A percentile compares a stretch with the other conserved stretches of the same genome.
These are phyloP conservation scores for Aproaerema taeniolella DNA, from an alignment of 2,888 invertebrate species.

Conservation along the genomic window DNA sequence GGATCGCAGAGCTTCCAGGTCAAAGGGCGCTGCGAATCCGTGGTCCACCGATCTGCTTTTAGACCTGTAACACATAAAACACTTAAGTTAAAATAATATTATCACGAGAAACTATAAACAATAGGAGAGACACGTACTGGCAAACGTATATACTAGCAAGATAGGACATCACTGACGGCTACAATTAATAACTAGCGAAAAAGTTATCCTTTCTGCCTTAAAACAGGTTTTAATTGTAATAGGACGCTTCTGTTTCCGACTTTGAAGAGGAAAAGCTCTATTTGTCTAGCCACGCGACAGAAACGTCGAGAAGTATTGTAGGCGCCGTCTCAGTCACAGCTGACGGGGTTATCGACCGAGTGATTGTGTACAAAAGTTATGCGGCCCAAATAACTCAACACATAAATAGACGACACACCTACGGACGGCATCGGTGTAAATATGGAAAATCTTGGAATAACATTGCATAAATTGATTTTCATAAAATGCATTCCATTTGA, in stretches of 20 bases:
- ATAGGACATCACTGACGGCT: conserved; percentile 1
- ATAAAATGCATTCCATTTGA: too few species aligned
- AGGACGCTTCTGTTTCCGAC: too few species aligned
- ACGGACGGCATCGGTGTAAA: conserved; percentile 16
- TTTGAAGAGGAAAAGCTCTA: too few species aligned
- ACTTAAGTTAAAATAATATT: conserved; percentile 16
- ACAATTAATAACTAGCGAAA: too few species aligned
- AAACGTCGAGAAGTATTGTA: conserved; percentile 9
- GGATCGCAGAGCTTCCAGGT: conserved; percentile 89
- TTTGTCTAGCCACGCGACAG: too few species aligned
- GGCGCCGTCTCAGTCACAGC: too few species aligned
- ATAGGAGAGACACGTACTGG: conserved; percentile 1
- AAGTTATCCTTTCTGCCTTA: too few species aligned
- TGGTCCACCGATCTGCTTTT: conserved; percentile 95
- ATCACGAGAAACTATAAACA: neutral
- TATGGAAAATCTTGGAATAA: too few species aligned
- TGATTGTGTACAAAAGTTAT: conserved; percentile 46
- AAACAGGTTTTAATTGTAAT: too few species aligned
- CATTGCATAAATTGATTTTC: too few species aligned
- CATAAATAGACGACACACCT: conserved; percentile 34
- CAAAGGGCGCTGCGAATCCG: conserved; percentile 90
- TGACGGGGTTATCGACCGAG: conserved; percentile 46
- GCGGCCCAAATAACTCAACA: conserved; percentile 46
- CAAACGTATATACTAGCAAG: neutral
- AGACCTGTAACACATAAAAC: conserved; percentile 81